Base-by-base conservation (phyloP, 2,797 vertebrate genomes). In the Sebastes hopkinsi region DNA sequence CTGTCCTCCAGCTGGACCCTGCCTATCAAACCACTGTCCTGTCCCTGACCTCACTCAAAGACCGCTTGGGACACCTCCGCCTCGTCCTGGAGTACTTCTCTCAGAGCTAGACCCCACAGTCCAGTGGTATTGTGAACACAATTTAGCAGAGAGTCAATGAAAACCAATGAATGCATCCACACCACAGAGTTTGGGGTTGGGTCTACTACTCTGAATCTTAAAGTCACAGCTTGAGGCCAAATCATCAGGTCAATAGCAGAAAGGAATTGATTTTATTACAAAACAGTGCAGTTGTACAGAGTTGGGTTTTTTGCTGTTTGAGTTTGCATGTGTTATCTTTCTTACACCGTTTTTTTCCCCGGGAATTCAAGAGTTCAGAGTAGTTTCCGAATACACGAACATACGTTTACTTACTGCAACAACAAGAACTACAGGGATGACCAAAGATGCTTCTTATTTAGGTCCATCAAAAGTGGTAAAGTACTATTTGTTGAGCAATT, bases 1-100 rank as follows among this genome's bases (percentile, higher is more conserved):
- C 97, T 20, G 94, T 97, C 50, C 95, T 98, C 68, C 97, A 97
- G 80, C 94, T 98, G 66, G 97, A 98, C 71, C 95, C 97, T 0
- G 93, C 95, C 75, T 96, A 96, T 89, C 97, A 98, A 88, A 96
- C 97, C 83, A 96, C 84, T 2, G 93, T 98, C 67, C 92, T 98
- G 70, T 97, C 97, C 34, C 94, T 95, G 87, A 95, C 93, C 2
- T 97, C 97, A 0, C 95, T 98, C 83, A 96, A 94, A 3, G 94
- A 96, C 68, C 96, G 97, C 6, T 92, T 98, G 38, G 90, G 90
- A 76, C 97, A 97, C 88, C 92, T 98, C 77, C 97, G 96, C 82
- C 95, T 93, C 14, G 87, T 98, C 81, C 94, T 98, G 2, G 88
- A 95, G 2, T 95, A 97, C 42, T 95, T 98, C 88, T 96, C 97